Evolutionary conservation across 2,113 vertebrate genomes (phyloP), one percentile per base, ranked within the genome.

Genomic region (Macquaria ambigua): DNA sequence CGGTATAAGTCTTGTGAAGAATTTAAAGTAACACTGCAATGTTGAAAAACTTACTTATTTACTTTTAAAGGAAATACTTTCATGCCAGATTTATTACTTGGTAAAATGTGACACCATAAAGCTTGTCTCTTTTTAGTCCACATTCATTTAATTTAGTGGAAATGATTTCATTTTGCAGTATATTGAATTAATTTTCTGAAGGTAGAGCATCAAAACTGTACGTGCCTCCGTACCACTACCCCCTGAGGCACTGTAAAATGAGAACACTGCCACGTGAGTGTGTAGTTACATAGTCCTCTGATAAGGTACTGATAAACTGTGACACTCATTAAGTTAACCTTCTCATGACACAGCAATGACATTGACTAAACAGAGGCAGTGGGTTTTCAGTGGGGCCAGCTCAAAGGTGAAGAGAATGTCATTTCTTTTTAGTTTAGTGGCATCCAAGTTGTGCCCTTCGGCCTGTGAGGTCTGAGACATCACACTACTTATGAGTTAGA

Each of bases 241-340:
- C 52, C 41, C 55, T 2, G 15, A 67, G 56, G 25, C 67, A 37
- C 3, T 34, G 75, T 21, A 56, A 75, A 58, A 80, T 25, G 20
- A 56, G 68, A 82, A 34, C 53, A 48, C 53, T 12, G 18, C 67
- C 78, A 66, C 12, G 39, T 87, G 59, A 89, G 52, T 28, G 43
- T 70, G 34, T 5, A 70, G 59, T 85, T 70, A 79, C 81, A 83
- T 9, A 81, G 86, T 86, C 86, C 71, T 79, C 89, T 93, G 90
- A 93, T 92, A 93, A 88, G 85, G 28, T 74, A 41, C 55, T 78
- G 85, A 92, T 92, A 92, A 87, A 77, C 31, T 63, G 10, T 58
- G 39, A 80, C 82, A 81, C 25, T 81, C 56, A 21, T 61, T 1
- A 63, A 41, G 23, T 79, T 79, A 56, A 81, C 53, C 64, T 53